Conservation (phyloP, 1,140 invertebrate species). For the Drosophila seguyi region DNA sequence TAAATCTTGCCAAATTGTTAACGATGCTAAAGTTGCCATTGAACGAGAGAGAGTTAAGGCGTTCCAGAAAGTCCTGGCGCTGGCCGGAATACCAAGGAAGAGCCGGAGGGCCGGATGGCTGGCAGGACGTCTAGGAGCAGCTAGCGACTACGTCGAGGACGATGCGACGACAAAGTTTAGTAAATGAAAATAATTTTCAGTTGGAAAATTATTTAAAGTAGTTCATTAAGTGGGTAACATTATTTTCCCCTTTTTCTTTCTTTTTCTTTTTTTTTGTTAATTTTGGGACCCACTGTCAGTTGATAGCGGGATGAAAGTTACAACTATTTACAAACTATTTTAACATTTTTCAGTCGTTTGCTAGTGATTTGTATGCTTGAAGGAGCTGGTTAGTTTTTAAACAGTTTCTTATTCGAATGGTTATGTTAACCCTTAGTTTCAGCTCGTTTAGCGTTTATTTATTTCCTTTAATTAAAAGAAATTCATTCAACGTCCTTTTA, state of each 20-base stretch:
- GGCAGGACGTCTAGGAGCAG: neutral
- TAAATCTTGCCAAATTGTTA: conserved; percentile 83
- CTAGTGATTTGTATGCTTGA: neutral
- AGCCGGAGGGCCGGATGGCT: neutral
- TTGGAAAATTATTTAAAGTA: conserved; percentile 82
- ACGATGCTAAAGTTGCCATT: conserved; percentile 79
- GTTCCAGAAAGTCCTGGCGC: conserved; percentile 32
- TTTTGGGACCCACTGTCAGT: conserved; percentile 1
- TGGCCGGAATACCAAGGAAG: conserved; percentile 4
- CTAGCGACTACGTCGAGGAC: conserved; percentile 3
- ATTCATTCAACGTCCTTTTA: neutral
- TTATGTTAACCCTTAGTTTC: neutral
- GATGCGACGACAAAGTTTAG: conserved; percentile 65
- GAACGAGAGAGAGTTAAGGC: conserved; percentile 56
- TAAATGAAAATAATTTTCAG: conserved; percentile 81
- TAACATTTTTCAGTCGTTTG: conserved; percentile 19
- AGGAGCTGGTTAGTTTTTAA: neutral
- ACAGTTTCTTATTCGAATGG: neutral
- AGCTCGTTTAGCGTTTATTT: neutral
- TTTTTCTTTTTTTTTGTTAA: neutral
- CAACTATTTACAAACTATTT: conserved; percentile 52
- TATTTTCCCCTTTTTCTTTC: conserved; percentile 10
- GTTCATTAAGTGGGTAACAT: conserved; percentile 75
- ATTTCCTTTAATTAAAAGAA: neutral
- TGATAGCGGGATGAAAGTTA: conserved; percentile 11